These are phyloP conservation scores for Hirundichthys speculiger DNA, from an alignment of 2,113 vertebrate genomes.

Conservation along the genomic window DNA sequence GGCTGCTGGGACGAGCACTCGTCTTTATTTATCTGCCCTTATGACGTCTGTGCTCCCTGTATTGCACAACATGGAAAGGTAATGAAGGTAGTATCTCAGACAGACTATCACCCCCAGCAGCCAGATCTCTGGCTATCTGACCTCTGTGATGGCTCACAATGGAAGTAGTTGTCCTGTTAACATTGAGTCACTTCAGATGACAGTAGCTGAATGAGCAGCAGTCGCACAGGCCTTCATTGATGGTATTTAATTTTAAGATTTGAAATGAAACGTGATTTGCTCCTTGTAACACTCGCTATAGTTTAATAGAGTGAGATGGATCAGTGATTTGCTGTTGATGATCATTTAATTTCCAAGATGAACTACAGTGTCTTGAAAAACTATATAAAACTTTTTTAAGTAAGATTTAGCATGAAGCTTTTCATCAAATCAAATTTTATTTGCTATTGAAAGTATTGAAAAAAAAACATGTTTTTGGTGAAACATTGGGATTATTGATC, in stretches of 20 bases:
- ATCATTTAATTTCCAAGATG: no score
- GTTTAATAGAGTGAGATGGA: conserved; percentile 45
- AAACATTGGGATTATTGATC: no score
- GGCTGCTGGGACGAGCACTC: background rate
- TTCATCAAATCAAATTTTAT: no score
- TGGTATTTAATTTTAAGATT: background rate
- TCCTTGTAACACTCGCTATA: background rate
- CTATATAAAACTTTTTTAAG: no score
- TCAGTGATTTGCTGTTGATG: conserved; percentile 19
- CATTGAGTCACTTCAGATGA: conserved; percentile 26
- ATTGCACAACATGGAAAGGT: conserved; percentile 1
- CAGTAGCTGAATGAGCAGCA: conserved; percentile 27
- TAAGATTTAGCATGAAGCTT: no score
- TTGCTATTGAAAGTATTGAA: no score
- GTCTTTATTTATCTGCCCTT: conserved; percentile 20
- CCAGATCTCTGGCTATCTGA: background rate
- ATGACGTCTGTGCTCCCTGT: no score
- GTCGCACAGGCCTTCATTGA: conserved; percentile 15
- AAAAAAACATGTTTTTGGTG: no score
- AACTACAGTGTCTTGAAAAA: no score
- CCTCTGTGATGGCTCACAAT: no score
- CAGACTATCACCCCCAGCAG: background rate
- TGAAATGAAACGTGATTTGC: background rate
- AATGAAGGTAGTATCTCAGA: background rate
- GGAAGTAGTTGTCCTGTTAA: no score